A percentile compares a stretch with the other conserved stretches of the same genome.
Conservation (phyloP, 1,140 invertebrate genomes). For the Tetramorium alpestre region DNA sequence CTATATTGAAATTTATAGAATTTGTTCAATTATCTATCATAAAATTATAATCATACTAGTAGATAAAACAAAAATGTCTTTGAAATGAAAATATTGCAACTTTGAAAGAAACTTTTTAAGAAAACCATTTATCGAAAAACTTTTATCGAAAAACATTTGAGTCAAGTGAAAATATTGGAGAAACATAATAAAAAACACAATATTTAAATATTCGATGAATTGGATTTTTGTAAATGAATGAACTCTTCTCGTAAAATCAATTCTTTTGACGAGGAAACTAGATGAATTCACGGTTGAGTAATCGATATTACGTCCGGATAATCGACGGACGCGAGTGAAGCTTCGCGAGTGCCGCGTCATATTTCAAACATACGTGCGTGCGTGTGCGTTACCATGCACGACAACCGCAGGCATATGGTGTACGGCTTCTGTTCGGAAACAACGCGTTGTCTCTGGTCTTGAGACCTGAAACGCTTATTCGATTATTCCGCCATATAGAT, state of each 20-base stretch:
- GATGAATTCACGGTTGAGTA: constrained; percentile 59
- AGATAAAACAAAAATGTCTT: background rate
- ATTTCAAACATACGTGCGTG: constrained; percentile 72
- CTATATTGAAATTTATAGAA: background rate
- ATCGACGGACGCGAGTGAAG: constrained; percentile 78
- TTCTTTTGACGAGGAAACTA: background rate
- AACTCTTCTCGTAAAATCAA: background rate
- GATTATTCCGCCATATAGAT: constrained; percentile 7
- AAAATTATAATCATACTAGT: background rate
- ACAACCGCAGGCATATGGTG: constrained; percentile 76
- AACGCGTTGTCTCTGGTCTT: constrained; percentile 31
- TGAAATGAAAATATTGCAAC: background rate
- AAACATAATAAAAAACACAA: background rate
- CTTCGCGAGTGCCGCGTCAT: constrained; percentile 78
- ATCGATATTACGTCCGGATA: constrained; percentile 76
- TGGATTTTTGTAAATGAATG: background rate
- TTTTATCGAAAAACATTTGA: background rate
- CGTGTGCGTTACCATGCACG: constrained; percentile 66
- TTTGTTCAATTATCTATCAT: background rate
- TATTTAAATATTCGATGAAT: background rate
- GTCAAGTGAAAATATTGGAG: background rate
- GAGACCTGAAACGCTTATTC: background rate
- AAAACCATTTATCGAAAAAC: too few relatives aligned
- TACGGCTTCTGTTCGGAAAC: constrained; percentile 83
- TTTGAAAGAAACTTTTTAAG: background rate